A percentile compares a stretch with the other conserved stretches of the same genome.
Evolutionary conservation across 1,140 invertebrate genomes (phyloP).

Genomic region (Gonioctena quinquepunctata): DNA sequence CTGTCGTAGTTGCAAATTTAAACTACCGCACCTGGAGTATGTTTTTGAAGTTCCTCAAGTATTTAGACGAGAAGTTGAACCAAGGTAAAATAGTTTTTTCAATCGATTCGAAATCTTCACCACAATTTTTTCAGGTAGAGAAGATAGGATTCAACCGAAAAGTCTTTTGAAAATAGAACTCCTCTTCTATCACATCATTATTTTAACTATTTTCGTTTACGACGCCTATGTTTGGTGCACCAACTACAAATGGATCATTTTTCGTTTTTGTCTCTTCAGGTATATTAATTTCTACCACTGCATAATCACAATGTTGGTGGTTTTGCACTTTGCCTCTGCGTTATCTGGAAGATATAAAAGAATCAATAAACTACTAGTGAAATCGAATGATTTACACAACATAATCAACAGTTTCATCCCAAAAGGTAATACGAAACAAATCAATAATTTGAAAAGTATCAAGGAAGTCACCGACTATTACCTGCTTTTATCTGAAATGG

Average conservation of each 20-base stretch:
- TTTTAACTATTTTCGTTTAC: neutral
- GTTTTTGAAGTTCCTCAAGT: constrained; percentile 1
- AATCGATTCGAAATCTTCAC: neutral
- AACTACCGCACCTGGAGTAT: neutral
- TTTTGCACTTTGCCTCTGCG: constrained; percentile 3
- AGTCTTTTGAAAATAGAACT: constrained; percentile 1
- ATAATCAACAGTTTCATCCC: constrained; percentile 6
- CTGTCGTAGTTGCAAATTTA: neutral
- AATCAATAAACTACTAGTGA: constrained; percentile 4
- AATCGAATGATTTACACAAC: constrained; percentile 6
- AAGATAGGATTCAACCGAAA: neutral
- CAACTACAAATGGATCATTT: neutral
- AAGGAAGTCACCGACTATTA: constrained; percentile 11
- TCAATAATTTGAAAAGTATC: constrained; percentile 8
- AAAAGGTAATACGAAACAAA: neutral
- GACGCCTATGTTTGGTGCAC: constrained; percentile 1
- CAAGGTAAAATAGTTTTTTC: neutral
- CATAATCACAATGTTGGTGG: neutral
- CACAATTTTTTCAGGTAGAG: neutral
- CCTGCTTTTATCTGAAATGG: constrained; percentile 4
- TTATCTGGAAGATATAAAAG: neutral
- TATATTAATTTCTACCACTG: neutral
- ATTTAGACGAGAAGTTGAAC: constrained; percentile 8
- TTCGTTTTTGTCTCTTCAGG: neutral
- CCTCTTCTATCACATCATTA: neutral